Conservation (phyloP, 2,113 vertebrate genomes). For the Sardina pilchardus region DNA sequence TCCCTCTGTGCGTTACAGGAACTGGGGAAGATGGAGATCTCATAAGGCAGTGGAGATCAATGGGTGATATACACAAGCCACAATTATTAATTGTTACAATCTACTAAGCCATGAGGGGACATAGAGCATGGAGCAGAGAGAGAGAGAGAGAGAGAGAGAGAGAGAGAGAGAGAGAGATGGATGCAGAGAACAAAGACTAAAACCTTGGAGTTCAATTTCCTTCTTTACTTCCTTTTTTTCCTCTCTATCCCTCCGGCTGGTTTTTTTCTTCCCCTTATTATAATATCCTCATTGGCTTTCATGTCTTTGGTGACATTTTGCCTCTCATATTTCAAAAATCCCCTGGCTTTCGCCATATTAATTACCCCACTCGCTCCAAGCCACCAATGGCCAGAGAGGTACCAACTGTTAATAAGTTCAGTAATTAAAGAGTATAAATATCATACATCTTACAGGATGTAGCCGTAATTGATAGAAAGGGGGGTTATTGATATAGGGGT, state of each 20-base stretch:
- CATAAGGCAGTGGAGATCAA: not conserved
- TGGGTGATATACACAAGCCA: not conserved
- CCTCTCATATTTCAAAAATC: conserved; percentile 43
- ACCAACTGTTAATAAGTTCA: conserved; percentile 51
- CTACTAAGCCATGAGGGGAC: not conserved
- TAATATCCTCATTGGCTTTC: conserved; percentile 45
- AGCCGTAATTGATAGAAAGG: conserved; percentile 57
- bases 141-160: not conserved
- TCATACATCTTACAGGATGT: conserved; percentile 49
- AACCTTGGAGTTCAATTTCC: not conserved
- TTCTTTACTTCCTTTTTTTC: not conserved
- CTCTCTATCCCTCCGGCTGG: not conserved
- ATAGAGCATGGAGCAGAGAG: not conserved
- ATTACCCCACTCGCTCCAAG: conserved; percentile 43
- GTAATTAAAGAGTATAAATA: conserved; percentile 70
- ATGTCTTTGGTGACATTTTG: conserved; percentile 52
- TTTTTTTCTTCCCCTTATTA: conserved; percentile 14
- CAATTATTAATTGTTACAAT: not conserved
- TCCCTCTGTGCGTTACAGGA: not conserved
- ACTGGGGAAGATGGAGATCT: not conserved
- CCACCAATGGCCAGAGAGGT: conserved; percentile 51
- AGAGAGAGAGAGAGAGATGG: conserved; percentile 2
- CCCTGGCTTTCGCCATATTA: conserved; percentile 42
- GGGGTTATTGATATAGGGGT: conserved; percentile 45
- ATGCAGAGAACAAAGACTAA: conserved; percentile 9